These are phyloP conservation scores for Ochotona curzoniae DNA, from an alignment of 2,113 vertebrate genomes.

Conservation along the genomic window DNA sequence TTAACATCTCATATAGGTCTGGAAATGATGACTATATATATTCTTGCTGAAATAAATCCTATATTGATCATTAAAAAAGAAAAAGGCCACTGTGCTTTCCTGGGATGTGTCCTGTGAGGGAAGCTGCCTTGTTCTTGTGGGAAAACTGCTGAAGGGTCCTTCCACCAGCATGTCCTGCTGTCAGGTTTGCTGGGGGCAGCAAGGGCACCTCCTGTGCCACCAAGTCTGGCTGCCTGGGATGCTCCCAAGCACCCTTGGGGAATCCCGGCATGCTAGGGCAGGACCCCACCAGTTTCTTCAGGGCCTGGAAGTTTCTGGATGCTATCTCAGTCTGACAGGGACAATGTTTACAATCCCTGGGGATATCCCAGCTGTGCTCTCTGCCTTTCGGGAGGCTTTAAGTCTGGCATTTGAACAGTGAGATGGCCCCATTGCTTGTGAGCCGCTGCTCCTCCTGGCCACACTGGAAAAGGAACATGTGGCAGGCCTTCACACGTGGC, in stretches of 20 bases:
- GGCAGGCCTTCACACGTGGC: background rate
- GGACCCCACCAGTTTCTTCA: background rate
- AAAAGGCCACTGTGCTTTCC: too few species aligned
- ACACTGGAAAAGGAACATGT: constrained; percentile 5
- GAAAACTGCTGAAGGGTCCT: too few species aligned
- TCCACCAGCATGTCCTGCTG: too few species aligned
- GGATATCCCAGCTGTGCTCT: background rate
- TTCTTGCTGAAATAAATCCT: too few species aligned
- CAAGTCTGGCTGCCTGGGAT: too few species aligned
- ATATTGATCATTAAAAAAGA: too few species aligned
- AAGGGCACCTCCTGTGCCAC: too few species aligned
- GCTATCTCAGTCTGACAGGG: background rate
- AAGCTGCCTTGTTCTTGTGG: too few species aligned
- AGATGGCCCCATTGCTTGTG: background rate
- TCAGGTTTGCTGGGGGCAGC: too few species aligned
- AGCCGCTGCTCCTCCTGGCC: background rate
- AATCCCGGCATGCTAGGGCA: background rate
- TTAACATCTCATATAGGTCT: too few species aligned
- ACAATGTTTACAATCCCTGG: background rate
- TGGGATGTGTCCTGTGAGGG: too few species aligned
- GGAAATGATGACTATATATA: too few species aligned
- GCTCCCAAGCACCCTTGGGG: background rate
- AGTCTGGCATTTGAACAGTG: background rate
- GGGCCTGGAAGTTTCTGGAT: background rate
- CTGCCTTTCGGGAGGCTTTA: background rate